Conservation (phyloP, 2,888 invertebrate species). For the Phyllotreta striolata region DNA sequence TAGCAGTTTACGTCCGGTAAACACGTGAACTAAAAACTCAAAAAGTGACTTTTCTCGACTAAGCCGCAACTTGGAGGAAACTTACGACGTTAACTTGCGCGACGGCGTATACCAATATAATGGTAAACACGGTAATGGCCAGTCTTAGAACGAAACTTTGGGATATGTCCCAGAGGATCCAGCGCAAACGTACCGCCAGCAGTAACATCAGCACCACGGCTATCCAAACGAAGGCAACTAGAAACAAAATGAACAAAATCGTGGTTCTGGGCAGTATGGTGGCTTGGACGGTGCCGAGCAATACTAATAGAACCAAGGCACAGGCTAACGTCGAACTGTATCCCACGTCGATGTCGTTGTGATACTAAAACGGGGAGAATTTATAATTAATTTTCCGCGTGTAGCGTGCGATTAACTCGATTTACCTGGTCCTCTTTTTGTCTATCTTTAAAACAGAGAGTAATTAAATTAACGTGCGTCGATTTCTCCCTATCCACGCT, state of each 20-base stretch:
- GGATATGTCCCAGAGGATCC: conserved; percentile 87
- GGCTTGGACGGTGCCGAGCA: conserved; percentile 80
- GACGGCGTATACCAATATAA: conserved; percentile 85
- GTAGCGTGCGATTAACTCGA: neutral
- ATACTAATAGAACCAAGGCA: conserved; percentile 76
- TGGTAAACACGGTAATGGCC: conserved; percentile 87
- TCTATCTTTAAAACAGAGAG: conserved; percentile 84
- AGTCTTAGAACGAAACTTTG: conserved; percentile 83
- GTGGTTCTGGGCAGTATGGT: conserved; percentile 85
- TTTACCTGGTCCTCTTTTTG: conserved; percentile 83
- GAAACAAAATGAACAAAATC: conserved; percentile 82
- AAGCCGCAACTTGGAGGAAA: conserved; percentile 44
- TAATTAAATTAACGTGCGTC: conserved; percentile 85
- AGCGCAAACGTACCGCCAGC: conserved; percentile 81
- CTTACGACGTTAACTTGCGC: conserved; percentile 94
- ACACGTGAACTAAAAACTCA: conserved; percentile 69
- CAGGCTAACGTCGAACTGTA: conserved; percentile 85
- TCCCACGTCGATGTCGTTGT: conserved; percentile 83
- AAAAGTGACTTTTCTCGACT: conserved; percentile 3
- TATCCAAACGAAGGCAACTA: conserved; percentile 91
- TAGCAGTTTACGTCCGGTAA: conserved; percentile 62
- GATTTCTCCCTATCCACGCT: conserved; percentile 91
- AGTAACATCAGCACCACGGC: conserved; percentile 85
- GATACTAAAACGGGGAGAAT: conserved; percentile 69
- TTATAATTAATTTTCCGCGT: no score